Conservation (phyloP, 1,140 invertebrate species). For the Zeugodacus cucurbitae region DNA sequence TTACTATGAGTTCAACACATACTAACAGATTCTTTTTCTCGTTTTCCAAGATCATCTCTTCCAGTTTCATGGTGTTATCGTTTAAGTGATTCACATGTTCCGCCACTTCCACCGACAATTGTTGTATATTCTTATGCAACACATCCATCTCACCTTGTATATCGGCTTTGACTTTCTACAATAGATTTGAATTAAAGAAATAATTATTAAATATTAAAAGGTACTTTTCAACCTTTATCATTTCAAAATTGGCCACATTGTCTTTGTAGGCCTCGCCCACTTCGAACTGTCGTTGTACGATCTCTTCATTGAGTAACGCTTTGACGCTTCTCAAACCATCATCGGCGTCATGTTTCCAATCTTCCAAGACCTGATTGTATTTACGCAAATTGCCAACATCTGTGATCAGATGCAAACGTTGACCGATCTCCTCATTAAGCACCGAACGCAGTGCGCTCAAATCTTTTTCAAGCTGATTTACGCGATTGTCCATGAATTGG, state of each 20-base stretch:
- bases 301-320: constrained; percentile 54
- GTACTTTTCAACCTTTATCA: constrained; percentile 50
- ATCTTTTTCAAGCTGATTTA: constrained; percentile 59
- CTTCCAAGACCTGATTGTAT: constrained; percentile 61
- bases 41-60: constrained; percentile 58
- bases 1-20: neutral
- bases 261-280: constrained; percentile 56
- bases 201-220: neutral
- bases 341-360: constrained; percentile 60
- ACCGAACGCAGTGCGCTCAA: constrained; percentile 58
- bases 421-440: constrained; percentile 63
- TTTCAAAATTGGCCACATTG: constrained; percentile 54
- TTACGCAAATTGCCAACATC: constrained; percentile 63
- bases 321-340: constrained; percentile 51
- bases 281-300: constrained; percentile 48
- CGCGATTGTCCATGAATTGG: constrained; percentile 51
- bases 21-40: constrained; percentile 54
- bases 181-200: neutral
- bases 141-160: constrained; percentile 52
- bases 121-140: constrained; percentile 57
- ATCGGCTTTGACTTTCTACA: constrained; percentile 54
- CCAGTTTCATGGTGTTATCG: constrained; percentile 60
- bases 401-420: constrained; percentile 61
- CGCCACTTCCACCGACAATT: constrained; percentile 54
- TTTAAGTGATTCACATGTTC: constrained; percentile 60